Percentiles rank a stretch among this genome's conserved stretches.
These are phyloP conservation scores for Linurgus olivaceus DNA, from an alignment of 2,797 vertebrate species.

Conservation along the genomic window DNA sequence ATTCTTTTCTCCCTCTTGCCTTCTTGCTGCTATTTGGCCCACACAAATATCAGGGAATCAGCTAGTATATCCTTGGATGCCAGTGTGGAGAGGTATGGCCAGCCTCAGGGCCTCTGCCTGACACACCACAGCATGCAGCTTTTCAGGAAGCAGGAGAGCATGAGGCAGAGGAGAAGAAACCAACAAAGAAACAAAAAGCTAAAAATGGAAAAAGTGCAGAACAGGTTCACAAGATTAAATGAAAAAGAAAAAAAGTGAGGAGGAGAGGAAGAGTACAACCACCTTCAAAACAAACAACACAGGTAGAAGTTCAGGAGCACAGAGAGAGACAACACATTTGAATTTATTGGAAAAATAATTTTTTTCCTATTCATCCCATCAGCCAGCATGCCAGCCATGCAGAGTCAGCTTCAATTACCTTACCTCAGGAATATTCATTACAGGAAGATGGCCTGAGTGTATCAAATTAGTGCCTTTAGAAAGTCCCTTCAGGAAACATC, in stretches of 20 bases:
- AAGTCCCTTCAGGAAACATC: conserved; percentile 22
- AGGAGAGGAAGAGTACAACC: not conserved
- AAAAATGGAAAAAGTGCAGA: not conserved
- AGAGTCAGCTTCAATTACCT: not conserved
- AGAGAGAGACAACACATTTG: not conserved
- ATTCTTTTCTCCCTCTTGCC: not conserved
- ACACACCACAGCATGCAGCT: not conserved
- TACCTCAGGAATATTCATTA: not conserved
- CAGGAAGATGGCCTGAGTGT: conserved; percentile 3
- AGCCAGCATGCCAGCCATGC: not conserved
- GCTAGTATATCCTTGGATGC: not conserved
- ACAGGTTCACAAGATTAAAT: not conserved
- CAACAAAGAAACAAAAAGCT: not conserved
- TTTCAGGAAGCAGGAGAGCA: not conserved
- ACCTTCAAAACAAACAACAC: not conserved
- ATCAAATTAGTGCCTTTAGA: conserved; percentile 22
- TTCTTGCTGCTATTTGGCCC: not conserved
- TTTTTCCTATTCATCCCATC: not conserved
- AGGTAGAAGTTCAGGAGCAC: not conserved
- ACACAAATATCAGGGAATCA: not conserved
- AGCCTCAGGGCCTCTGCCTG: not conserved
- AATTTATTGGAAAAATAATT: not conserved
- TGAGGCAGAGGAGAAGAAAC: not conserved
- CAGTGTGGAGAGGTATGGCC: not conserved
- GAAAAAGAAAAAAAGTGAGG: not conserved